Base-by-base conservation (phyloP, 2,888 invertebrate species). In the Ametastegia equiseti region DNA sequence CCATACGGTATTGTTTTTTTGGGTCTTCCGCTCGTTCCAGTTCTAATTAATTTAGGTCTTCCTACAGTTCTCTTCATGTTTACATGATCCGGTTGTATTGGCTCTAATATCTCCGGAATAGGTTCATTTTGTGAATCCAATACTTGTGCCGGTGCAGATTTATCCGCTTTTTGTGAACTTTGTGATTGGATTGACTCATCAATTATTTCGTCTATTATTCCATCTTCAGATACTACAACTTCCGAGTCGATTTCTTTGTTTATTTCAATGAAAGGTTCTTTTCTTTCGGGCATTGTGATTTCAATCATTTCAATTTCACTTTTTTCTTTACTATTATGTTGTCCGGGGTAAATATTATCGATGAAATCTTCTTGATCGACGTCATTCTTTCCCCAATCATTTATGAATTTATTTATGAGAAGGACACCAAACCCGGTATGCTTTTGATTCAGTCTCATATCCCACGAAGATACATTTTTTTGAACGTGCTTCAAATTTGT, bases 401-500 rank as follows among this genome's bases (percentile, higher is more conserved):
- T 71, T 15, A 27, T 45, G 23, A 84, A 82, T 47, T 27, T 80
- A 81, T 63, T 39, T 71, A 27, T 23, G 19, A 19, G 13, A 19
- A 71, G 81, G 71, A 39, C 23, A 36, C 81, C 81, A 73, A n/a
- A 77, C 15, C 33, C 77, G 50, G 19, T 77, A 77, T 2, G 45
- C 77, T 60, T 84, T 84, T 15, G 83, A 50, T 57, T 81, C 63
- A 45, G 83, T 77, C n/a, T 81, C 80, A 78, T 82, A 84, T 30
- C 84, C 83, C 13, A 81, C 36, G 67, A 85, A 84, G 57, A 80
- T 65, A n/a, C 83, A 79, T 50, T 80, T 36, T 30, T 63, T 77
- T 27, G 73, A 81, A 79, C 63, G 81, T 45, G 83, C 57, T 9
- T 83, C 83, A 77, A 85, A 82, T 82, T 85, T 84, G 23, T 82